phyloP scores from a whole-genome alignment of 2,888 invertebrate genomes.

The Boloria selene region DNA sequence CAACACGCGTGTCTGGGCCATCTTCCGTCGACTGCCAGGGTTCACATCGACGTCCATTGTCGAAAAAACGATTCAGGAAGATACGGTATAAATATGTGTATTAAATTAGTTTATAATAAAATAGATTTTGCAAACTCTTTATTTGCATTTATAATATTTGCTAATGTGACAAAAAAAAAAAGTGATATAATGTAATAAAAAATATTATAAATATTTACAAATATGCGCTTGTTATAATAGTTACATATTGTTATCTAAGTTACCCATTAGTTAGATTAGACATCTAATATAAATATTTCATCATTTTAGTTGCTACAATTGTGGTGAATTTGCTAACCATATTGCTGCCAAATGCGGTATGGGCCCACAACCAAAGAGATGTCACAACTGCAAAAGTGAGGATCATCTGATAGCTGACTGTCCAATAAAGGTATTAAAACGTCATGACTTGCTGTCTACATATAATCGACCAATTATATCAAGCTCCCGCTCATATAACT shows the following conservation, averaged over 20 bases:
- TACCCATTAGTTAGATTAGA: neutral
- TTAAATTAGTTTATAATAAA: too few relatives aligned
- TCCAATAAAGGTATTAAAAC: constrained; percentile 82
- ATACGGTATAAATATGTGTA: constrained; percentile 83
- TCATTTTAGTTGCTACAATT: constrained; percentile 92
- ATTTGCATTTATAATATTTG: too few relatives aligned
- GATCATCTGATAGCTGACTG: constrained; percentile 96
- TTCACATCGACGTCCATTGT: constrained; percentile 89
- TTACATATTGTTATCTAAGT: neutral
- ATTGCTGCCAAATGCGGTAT: constrained; percentile 94
- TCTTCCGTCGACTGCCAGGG: constrained; percentile 91
- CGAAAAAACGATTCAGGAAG: constrained; percentile 92
- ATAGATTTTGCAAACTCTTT: too few relatives aligned
- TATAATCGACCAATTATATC: too few relatives aligned
- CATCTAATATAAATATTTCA: constrained; percentile 1
- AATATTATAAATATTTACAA: neutral
- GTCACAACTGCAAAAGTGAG: constrained; percentile 94
- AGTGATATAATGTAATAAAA: neutral
- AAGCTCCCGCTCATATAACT: too few relatives aligned
- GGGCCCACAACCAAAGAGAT: constrained; percentile 94
- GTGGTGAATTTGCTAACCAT: constrained; percentile 96
- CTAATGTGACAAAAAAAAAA: too few relatives aligned
- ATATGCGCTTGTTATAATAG: neutral
- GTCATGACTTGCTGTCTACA: too few relatives aligned
- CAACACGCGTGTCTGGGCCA: constrained; percentile 91